Evolutionary conservation across 2,113 vertebrate species (phyloP), one percentile per base, ranked within the genome.

Genomic region (Apteryx owenii): DNA sequence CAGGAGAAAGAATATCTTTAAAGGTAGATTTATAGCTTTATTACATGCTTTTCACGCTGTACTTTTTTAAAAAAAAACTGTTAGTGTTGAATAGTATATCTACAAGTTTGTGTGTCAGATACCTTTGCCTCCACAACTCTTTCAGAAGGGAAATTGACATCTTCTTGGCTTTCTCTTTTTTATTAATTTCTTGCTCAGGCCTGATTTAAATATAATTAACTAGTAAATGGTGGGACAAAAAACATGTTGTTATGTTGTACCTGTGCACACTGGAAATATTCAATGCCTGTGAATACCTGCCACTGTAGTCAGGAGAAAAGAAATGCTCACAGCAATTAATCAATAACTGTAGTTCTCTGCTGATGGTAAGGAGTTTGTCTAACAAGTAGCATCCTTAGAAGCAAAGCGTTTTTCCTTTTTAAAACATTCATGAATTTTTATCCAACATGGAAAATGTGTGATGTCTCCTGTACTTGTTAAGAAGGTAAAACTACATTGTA

Each of bases 1-100:
- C 36, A 85, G 72, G 88, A 88, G 92, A 88, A 94, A 71, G 54
- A 84, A 50, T 94, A 44, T 71, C 50, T 91, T 61, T 64, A 29
- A 36, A 89, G 82, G 65, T 68, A 83, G 94, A 97, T 62, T 88
- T 88, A 94, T 68, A 86, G 68, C 93, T 96, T 94, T 54, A 92
- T 93, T 2, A 10, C 69, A 28, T 87, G 72, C 54, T 93, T 86
- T 96, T 95, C 53, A 25, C 68, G 51, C 56, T 78, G 7, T 38
- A 58, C 81, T 46, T 44, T 12, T 44, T 44, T 82, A 68, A 78
- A 26, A 61, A 76, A 83, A 42, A 50, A 11, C 70, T 95, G 66
- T 85, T 81, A 51, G 68, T 29, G 9, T 73, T 89, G 54, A 75
- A 14, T 42, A 72, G 61, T 18, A 21, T 87, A 95, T 65, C 72